A percentile compares a stretch with the other conserved stretches of the same genome.
Conservation (phyloP, 92 coral and sea anemone species). For the Umimayanthus kanabou region DNA sequence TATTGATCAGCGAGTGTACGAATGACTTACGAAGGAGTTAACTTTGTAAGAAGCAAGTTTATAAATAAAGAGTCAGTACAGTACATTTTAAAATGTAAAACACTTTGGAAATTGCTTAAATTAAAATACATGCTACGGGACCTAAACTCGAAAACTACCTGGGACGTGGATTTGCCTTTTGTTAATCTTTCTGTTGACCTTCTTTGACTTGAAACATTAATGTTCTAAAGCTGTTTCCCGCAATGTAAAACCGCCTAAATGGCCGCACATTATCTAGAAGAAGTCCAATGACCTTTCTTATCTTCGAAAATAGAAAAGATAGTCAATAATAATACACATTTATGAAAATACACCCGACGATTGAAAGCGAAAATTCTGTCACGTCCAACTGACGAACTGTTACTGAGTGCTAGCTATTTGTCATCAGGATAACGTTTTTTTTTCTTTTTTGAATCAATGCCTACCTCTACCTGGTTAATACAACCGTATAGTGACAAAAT, state of each 20-base stretch:
- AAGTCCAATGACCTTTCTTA: not conserved
- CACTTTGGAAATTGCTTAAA: not conserved
- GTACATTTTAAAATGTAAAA: too few species aligned
- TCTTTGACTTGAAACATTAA: not conserved
- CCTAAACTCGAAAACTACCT: not conserved
- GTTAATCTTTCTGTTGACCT: too few species aligned
- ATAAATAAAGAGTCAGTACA: not conserved
- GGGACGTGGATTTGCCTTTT: too few species aligned
- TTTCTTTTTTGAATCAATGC: too few species aligned
- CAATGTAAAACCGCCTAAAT: not conserved
- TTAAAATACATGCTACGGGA: not conserved
- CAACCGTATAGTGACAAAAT: too few species aligned
- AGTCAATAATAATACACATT: not conserved
- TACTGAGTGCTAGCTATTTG: too few species aligned
- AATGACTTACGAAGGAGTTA: not conserved
- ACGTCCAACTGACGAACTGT: too few species aligned
- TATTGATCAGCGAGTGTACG: not conserved
- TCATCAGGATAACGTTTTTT: too few species aligned
- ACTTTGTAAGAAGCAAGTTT: not conserved
- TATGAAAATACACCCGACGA: not conserved
- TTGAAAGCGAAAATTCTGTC: too few species aligned
- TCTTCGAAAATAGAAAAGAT: not conserved
- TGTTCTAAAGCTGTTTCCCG: not conserved
- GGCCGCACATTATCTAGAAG: not conserved
- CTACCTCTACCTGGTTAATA: too few species aligned